Evolutionary conservation across 1,140 invertebrate species (phyloP).

Genomic region (Delia radicum): DNA sequence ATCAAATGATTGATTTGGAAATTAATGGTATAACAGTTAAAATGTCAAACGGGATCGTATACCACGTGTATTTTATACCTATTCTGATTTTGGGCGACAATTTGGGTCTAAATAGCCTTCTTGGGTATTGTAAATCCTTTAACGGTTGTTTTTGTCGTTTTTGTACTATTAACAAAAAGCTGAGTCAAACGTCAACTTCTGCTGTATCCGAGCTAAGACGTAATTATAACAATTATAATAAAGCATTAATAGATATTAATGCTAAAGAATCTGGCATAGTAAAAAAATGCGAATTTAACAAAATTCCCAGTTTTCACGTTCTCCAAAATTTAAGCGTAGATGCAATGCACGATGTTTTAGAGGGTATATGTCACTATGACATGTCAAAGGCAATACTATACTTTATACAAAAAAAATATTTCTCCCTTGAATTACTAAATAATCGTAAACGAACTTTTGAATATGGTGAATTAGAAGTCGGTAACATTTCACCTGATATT

Average conservation of each 20-base stretch:
- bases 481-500: slow-evolving; percentile 31
- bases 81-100: slow-evolving; percentile 7
- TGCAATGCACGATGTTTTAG: slow-evolving; percentile 31
- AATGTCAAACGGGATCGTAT: not conserved
- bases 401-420: slow-evolving; percentile 34
- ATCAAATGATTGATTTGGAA: not conserved
- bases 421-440: slow-evolving; percentile 35
- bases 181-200: not conserved
- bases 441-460: slow-evolving; percentile 32
- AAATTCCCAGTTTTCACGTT: slow-evolving; percentile 37
- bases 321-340: slow-evolving; percentile 38
- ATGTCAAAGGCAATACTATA: slow-evolving; percentile 31
- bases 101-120: not conserved
- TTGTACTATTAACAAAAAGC: not conserved
- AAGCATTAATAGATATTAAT: not conserved
- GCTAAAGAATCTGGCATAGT: not conserved
- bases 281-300: slow-evolving; percentile 34
- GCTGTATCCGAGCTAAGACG: not conserved
- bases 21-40: not conserved
- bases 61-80: not conserved
- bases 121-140: not conserved
- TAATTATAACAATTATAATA: not conserved
- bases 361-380: slow-evolving; percentile 32
- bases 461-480: slow-evolving; percentile 31
- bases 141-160: slow-evolving; percentile 8